Base-by-base conservation (phyloP, 2,888 invertebrate genomes). In the Geophilus truncorum region DNA sequence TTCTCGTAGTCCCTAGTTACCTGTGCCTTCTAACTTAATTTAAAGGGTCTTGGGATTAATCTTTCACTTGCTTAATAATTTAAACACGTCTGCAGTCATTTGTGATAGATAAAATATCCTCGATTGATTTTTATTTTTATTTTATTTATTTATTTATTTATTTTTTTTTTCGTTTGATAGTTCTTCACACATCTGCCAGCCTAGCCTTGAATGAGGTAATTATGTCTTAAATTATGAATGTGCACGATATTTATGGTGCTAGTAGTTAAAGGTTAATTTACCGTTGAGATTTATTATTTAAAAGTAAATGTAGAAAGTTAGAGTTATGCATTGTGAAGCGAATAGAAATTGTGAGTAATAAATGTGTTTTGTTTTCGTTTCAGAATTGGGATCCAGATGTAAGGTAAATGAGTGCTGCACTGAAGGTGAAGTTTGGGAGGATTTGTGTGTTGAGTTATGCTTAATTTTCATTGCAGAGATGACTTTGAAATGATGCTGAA, bases 401-500 rank as follows among this genome's bases (percentile, higher is more conserved):
- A 21, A 78, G 78, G 78, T 78, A 78, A n/a, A n/a, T n/a, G n/a
- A n/a, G n/a, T n/a, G n/a, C 12, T 21, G 7, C 62, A 36, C 36
- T 36, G 6, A 51, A 51, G 6, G 6, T 51, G 51, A 75, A 7
- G 10, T 12, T 75, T 25, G 9, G 23, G 15, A 10, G 10, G 4
- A 21, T 57, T 57, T 9, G 15, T 12, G 40, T 40, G 12, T 40
- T 40, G 15, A 40, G 15, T n/a, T 12, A 40, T n/a, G 6, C 18
- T 34, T 40, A 12, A 12, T 30, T 84, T 83, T 82, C 84, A 84
- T 86, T 87, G 82, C 85, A 92, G 96, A 89, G 96, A 96, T 88
- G 98, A 98, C 88, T 97, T 97, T 96, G 97, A 98, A 90, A 97
- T 97, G 96, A 96, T 98, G 95, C 91, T 98, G 89, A 97, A 97